phyloP scores from a whole-genome alignment of 2,888 invertebrate species.

The Agrotis segetum region DNA sequence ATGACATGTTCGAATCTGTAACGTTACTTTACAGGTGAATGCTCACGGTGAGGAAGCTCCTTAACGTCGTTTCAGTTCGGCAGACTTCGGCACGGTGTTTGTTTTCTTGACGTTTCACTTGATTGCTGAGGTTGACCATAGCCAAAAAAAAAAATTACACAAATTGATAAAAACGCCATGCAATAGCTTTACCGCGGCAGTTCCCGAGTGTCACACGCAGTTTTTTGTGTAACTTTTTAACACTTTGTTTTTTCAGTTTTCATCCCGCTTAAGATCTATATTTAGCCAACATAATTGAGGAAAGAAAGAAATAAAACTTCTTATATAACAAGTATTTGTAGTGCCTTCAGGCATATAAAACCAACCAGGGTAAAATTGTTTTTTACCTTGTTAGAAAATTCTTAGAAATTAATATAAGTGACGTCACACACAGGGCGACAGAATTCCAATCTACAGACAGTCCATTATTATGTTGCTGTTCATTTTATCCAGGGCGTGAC shows the following conservation, averaged over 20 bases:
- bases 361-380: not conserved
- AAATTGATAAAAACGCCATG: no score
- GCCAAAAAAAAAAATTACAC: no score
- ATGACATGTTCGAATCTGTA: no score
- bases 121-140: no score
- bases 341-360: conserved; percentile 8
- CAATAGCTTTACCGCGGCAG: no score
- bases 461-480: not conserved
- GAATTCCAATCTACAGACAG: not conserved
- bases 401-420: not conserved
- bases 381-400: not conserved
- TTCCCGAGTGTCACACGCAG: no score
- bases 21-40: no score
- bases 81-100: no score
- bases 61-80: no score
- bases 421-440: not conserved
- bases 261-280: not conserved
- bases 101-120: no score
- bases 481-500: not conserved
- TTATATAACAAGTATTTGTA: not conserved
- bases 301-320: not conserved
- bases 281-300: not conserved
- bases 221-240: no score
- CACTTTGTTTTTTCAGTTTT: not conserved
- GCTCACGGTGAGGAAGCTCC: no score